These are phyloP conservation scores for Ianthella basta DNA, from an alignment of 37 sponge, comb jelly and placozoan species.

Conservation along the genomic window DNA sequence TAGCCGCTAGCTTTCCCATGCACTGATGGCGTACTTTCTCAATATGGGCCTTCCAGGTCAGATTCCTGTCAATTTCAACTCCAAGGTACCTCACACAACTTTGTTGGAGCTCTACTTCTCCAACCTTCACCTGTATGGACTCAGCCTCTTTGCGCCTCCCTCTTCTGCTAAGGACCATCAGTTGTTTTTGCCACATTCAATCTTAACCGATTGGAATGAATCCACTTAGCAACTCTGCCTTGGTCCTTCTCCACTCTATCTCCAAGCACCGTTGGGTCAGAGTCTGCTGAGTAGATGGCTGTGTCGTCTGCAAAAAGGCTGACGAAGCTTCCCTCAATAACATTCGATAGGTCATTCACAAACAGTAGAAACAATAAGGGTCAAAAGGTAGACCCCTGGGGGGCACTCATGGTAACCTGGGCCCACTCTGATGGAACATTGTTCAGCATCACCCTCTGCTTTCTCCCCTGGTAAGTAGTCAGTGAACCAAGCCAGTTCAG, in stretches of 20 bases:
- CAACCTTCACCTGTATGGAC: constrained; percentile 8
- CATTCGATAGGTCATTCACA: constrained; percentile 35
- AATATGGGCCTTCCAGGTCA: constrained; percentile 24
- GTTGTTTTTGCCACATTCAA: constrained; percentile 19
- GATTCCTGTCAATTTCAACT: background rate
- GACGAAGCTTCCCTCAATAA: background rate
- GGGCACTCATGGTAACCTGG: constrained; percentile 15
- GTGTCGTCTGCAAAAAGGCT: constrained; percentile 46
- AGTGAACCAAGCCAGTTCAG: constrained; percentile 23
- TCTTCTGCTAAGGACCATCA: constrained; percentile 23
- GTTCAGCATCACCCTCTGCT: constrained; percentile 24
- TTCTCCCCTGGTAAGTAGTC: constrained; percentile 23
- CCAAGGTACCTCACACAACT: constrained; percentile 16
- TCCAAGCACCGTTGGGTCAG: constrained; percentile 16
- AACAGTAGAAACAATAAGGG: constrained; percentile 33
- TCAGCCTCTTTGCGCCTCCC: background rate
- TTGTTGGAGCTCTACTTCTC: background rate
- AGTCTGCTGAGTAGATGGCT: constrained; percentile 9
- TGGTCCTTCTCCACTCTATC: constrained; percentile 11
- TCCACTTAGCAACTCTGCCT: background rate
- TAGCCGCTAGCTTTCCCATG: constrained; percentile 1
- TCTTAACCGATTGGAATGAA: background rate
- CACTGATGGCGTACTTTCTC: constrained; percentile 3
- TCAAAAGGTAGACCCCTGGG: constrained; percentile 37
- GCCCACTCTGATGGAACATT: constrained; percentile 12